Conservation (phyloP, 1,140 invertebrate species). For the Heliconius himera region DNA sequence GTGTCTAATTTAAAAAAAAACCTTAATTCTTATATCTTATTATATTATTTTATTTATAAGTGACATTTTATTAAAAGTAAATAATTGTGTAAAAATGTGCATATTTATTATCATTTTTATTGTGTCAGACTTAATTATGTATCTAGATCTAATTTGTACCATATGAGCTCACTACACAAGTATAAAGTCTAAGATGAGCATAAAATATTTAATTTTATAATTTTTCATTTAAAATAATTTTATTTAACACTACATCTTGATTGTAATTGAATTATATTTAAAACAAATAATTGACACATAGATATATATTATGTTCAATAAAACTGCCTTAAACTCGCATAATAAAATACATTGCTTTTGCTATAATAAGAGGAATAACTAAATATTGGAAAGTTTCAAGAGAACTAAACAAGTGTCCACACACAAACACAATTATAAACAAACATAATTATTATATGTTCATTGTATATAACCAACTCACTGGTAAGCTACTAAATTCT, state of each 20-base stretch:
- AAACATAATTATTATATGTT: not conserved
- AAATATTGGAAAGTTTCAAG: slow-evolving; percentile 49
- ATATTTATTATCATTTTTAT: slow-evolving; percentile 25
- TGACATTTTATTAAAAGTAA: slow-evolving; percentile 6
- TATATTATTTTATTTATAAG: not conserved
- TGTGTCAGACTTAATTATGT: slow-evolving; percentile 38
- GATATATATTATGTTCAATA: not conserved
- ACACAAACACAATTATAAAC: slow-evolving; percentile 26
- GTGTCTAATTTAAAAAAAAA: not conserved
- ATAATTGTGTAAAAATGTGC: slow-evolving; percentile 30
- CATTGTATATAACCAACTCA: slow-evolving; percentile 46
- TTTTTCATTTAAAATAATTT: slow-evolving; percentile 4
- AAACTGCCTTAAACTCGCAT: slow-evolving; percentile 19
- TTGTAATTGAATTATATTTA: not conserved
- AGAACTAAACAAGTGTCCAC: slow-evolving; percentile 38
- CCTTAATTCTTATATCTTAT: not conserved
- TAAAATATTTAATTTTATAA: slow-evolving; percentile 19
- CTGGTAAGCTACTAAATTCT: slow-evolving; percentile 41
- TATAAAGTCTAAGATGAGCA: slow-evolving; percentile 70
- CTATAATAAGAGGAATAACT: slow-evolving; percentile 51
- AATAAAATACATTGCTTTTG: slow-evolving; percentile 48
- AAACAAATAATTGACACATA: slow-evolving; percentile 32
- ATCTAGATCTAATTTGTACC: slow-evolving; percentile 72
- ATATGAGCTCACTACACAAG: slow-evolving; percentile 48
- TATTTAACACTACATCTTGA: not conserved